Evolutionary conservation across 2,888 invertebrate genomes (phyloP).

Genomic region (Scelioninae gen. 2): DNA sequence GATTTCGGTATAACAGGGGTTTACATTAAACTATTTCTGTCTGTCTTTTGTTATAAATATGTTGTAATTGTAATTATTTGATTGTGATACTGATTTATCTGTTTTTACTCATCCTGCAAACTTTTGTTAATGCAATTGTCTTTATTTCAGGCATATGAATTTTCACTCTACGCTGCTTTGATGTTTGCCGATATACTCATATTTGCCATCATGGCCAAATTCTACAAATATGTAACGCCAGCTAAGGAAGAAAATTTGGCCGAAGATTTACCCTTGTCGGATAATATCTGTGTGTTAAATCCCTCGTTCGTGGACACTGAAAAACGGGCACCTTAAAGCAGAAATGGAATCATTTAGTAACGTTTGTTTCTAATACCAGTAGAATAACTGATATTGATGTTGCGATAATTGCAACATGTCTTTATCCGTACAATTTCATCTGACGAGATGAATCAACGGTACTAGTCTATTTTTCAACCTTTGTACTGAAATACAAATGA

Average conservation of each 20-base stretch:
- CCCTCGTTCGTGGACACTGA: conserved; percentile 31
- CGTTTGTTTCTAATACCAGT: background rate
- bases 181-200: conserved; percentile 90
- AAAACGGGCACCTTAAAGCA: conserved; percentile 11
- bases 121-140: background rate
- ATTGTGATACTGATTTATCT: no score
- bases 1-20: no score
- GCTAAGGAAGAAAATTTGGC: conserved; percentile 28
- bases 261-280: conserved; percentile 36
- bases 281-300: conserved; percentile 32
- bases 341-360: background rate
- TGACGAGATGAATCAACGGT: conserved; percentile 6
- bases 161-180: conserved; percentile 89
- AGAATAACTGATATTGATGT: conserved; percentile 1
- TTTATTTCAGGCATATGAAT: conserved; percentile 86
- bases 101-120: no score
- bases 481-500: conserved; percentile 7
- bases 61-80: no score
- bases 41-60: no score
- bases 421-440: conserved; percentile 14
- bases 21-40: no score
- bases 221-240: conserved; percentile 82
- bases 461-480: background rate
- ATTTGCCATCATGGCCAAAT: conserved; percentile 87
- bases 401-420: conserved; percentile 8